A percentile compares a stretch with the other conserved stretches of the same genome.
Conservation (phyloP, 2,888 invertebrate species). For the Cataglyphis livida region DNA sequence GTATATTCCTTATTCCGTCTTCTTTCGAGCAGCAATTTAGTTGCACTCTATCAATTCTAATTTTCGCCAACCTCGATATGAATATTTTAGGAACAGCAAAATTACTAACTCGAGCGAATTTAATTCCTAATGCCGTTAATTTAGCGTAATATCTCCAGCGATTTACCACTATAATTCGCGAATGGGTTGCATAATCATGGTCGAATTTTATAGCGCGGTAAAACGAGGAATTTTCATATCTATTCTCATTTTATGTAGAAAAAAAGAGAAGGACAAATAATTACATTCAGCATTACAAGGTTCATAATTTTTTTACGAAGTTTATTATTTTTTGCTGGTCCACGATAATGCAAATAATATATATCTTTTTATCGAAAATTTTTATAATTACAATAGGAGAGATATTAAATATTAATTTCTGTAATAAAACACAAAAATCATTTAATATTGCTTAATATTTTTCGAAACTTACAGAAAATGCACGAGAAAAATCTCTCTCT, state of each 20-base stretch:
- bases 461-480: not conserved
- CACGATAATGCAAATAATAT: not conserved
- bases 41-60: not conserved
- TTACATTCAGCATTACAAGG: constrained; percentile 10
- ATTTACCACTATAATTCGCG: constrained; percentile 27
- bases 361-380: not conserved
- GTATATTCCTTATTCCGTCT: not conserved
- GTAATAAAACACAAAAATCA: not conserved
- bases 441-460: not conserved
- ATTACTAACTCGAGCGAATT: constrained; percentile 7
- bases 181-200: constrained; percentile 30
- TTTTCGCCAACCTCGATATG: not conserved
- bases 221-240: constrained; percentile 8
- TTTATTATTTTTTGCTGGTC: not conserved
- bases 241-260: constrained; percentile 9
- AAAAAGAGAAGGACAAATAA: constrained; percentile 28
- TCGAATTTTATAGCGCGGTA: constrained; percentile 30
- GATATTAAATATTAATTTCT: not conserved
- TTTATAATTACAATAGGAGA: not conserved
- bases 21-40: not conserved
- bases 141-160: constrained; percentile 1
- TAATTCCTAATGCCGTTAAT: constrained; percentile 25
- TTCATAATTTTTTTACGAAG: not conserved
- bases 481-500: not conserved
- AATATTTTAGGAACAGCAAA: not conserved